These are phyloP conservation scores for Nicator chloris DNA, from an alignment of 2,113 vertebrate genomes.

Conservation along the genomic window DNA sequence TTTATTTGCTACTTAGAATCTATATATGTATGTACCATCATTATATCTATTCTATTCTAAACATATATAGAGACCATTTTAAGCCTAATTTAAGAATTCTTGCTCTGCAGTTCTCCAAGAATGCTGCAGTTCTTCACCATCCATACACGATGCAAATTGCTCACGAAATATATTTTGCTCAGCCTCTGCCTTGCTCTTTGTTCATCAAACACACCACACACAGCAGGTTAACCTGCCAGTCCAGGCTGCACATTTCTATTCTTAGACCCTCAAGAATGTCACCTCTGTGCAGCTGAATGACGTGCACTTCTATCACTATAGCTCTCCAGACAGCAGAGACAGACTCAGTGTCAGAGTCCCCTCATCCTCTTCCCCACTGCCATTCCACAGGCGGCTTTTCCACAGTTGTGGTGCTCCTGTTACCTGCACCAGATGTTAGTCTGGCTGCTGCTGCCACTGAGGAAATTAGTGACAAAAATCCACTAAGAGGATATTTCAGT, in stretches of 20 bases:
- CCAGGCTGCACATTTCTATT: background rate
- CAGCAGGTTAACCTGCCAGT: background rate
- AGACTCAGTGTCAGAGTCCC: background rate
- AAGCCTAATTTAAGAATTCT: background rate
- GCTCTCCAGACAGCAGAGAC: background rate
- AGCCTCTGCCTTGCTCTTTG: background rate
- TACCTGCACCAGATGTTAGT: background rate
- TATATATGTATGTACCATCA: background rate
- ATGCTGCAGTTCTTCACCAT: background rate
- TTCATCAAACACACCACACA: background rate
- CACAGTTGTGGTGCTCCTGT: background rate
- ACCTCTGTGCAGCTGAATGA: background rate
- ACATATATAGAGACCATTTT: background rate
- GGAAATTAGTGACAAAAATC: background rate
- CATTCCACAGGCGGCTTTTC: background rate
- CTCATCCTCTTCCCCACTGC: background rate
- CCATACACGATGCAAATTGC: background rate
- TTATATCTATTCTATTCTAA: background rate
- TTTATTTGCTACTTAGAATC: background rate
- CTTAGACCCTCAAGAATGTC: background rate
- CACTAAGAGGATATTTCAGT: background rate
- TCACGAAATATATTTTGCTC: background rate
- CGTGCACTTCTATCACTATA: fast-evolving
- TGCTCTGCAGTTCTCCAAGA: background rate
- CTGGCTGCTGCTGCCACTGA: background rate